Base-by-base conservation (phyloP, 2,888 invertebrate species). In the Diadegma fenestrale region DNA sequence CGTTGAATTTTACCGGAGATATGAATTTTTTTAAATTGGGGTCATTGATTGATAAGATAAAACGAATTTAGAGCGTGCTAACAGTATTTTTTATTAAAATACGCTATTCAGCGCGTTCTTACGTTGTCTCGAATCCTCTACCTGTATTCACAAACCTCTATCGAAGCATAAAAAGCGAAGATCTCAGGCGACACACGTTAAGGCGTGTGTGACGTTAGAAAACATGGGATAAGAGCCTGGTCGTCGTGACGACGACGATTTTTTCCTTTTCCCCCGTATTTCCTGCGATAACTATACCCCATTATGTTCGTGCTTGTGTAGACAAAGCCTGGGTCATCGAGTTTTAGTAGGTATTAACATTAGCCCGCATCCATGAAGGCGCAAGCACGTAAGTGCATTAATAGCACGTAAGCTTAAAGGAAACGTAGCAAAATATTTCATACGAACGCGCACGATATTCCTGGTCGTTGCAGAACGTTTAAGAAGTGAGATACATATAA, bases 291-390 rank as follows among this genome's bases (percentile, higher is more conserved):
- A 85, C 71, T 17, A 66, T 72, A 64, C 82, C 41, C 82, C 68
- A 87, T 87, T 87, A 87, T 85, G 84, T 87, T 85, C 77, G 80
- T 85, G 61, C 66, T 48, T 82, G 78, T 82, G 82, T 82, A 75
- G 77, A 61, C 80, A 68, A 48, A 85, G 85, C 73, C 69, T 69
- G 58, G 83, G 77, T 75, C 82, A 80, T 84, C 76, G 81, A 80
- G 75, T 84, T 84, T 81, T 72, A 86, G 82, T 87, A 81, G 69
- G 71, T 80, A 83, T 87, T 84, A 83, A 75, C 84, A 87, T 87
- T 87, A 84, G 54, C 79, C 43, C 68, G 33, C 43, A 43, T 61
- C 66, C 51, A 33, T 45, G 22, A 69, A 45, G 64, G 63, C 66
- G 43, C 79, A 75, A 45, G 71, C 64, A 78, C 80, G 66, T 75